Percentiles rank a stretch among this genome's conserved stretches.
These are phyloP conservation scores for Sinohyriopsis cumingii DNA, from an alignment of 2,888 invertebrate genomes.

Conservation along the genomic window DNA sequence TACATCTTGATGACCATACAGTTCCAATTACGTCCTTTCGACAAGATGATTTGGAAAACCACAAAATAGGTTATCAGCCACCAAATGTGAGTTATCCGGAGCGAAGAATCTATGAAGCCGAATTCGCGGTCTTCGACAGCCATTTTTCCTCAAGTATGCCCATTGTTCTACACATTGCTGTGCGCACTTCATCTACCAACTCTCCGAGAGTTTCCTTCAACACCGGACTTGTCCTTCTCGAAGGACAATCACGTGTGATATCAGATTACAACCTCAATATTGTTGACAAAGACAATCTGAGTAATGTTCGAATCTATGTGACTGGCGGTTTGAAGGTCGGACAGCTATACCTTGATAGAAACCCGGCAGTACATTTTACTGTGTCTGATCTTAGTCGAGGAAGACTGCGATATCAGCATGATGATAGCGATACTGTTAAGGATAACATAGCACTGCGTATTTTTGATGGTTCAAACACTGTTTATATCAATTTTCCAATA, in stretches of 20 bases:
- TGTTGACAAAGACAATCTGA: slow-evolving; percentile 68
- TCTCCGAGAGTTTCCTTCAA: slow-evolving; percentile 66
- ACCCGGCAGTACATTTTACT: slow-evolving; percentile 60
- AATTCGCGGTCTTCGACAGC: slow-evolving; percentile 67
- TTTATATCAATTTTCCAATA: slow-evolving; percentile 66
- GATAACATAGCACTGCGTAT: slow-evolving; percentile 68
- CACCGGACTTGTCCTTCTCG: slow-evolving; percentile 64
- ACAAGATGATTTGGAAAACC: slow-evolving; percentile 67
- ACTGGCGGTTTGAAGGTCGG: slow-evolving; percentile 68
- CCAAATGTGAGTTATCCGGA: slow-evolving; percentile 60
- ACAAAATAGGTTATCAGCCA: slow-evolving; percentile 69
- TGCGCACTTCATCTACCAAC: slow-evolving; percentile 62
- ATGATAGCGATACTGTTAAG: slow-evolving; percentile 63
- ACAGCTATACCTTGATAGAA: slow-evolving; percentile 59
- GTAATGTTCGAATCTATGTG: slow-evolving; percentile 62
- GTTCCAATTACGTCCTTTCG: slow-evolving; percentile 65
- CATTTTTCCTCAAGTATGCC: slow-evolving; percentile 67
- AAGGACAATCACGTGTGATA: slow-evolving; percentile 68
- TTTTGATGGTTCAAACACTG: slow-evolving; percentile 64
- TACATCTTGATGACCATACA: slow-evolving; percentile 67
- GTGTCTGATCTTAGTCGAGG: slow-evolving; percentile 59
- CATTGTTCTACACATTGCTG: slow-evolving; percentile 68
- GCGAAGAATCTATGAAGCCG: slow-evolving; percentile 62
- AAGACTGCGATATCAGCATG: slow-evolving; percentile 64
- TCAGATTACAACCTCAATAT: slow-evolving; percentile 60